Conservation (phyloP, 1,140 invertebrate genomes). For the Caenorhabditis briggsae region DNA sequence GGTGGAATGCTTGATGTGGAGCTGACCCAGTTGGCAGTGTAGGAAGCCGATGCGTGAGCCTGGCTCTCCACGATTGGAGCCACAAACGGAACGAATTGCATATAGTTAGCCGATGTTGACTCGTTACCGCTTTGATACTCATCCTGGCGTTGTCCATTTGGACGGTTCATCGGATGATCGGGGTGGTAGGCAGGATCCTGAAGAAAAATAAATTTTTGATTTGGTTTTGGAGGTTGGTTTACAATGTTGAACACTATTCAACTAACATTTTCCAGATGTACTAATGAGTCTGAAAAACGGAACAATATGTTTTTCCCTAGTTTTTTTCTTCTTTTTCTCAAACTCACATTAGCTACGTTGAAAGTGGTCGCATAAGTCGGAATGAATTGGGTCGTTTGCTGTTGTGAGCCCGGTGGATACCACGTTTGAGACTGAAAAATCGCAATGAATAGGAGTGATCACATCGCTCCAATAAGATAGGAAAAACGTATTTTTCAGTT, state of each 20-base stretch:
- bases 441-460: background rate
- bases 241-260: background rate
- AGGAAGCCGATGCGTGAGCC: slow-evolving; percentile 27
- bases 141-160: background rate
- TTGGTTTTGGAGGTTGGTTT: no score
- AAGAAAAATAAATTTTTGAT: background rate
- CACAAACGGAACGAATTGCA: slow-evolving; percentile 43
- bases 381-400: background rate
- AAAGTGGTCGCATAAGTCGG: slow-evolving; percentile 6
- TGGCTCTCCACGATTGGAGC: slow-evolving; percentile 29
- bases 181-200: slow-evolving; percentile 33
- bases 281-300: background rate
- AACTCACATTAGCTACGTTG: slow-evolving; percentile 36
- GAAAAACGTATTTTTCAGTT: no score
- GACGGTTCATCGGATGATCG: slow-evolving; percentile 21
- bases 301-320: no score
- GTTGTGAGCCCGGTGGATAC: background rate
- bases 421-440: background rate
- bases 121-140: background rate
- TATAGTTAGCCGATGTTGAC: background rate
- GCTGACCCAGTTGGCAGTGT: slow-evolving; percentile 42
- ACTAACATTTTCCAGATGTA: background rate
- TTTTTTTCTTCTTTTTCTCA: no score
- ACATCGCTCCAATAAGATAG: no score
- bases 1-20: slow-evolving; percentile 41